Percentiles rank a stretch among this genome's conserved stretches.
phyloP scores from a whole-genome alignment of 1,140 invertebrate species.

The Drosophila fuyamai region DNA sequence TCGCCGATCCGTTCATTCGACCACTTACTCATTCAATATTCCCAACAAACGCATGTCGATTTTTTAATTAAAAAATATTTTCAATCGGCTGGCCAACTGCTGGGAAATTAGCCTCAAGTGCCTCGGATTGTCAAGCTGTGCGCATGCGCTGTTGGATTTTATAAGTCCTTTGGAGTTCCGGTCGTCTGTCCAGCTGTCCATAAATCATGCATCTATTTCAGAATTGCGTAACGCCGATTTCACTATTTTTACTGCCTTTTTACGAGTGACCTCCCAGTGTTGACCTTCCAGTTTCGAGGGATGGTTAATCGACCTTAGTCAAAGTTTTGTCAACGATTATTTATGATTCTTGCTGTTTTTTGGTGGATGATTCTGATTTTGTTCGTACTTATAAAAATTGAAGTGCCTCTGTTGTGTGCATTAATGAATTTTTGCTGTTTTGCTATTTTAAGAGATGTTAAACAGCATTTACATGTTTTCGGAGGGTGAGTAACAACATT shows the following conservation, averaged over 20 bases:
- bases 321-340: conserved; percentile 61
- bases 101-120: conserved; percentile 77
- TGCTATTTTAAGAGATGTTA: conserved; percentile 56
- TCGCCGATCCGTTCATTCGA: conserved; percentile 23
- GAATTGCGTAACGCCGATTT: conserved; percentile 57
- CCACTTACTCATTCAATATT: conserved; percentile 27
- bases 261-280: conserved; percentile 63
- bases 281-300: conserved; percentile 60
- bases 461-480: conserved; percentile 35
- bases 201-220: conserved; percentile 55
- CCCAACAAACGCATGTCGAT: conserved; percentile 61
- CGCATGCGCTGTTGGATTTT: conserved; percentile 46
- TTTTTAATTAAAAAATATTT: conserved; percentile 73
- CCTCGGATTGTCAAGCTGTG: conserved; percentile 61
- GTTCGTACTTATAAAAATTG: conserved; percentile 24
- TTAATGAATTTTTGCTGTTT: conserved; percentile 30
- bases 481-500: conserved; percentile 2
- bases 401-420: conserved; percentile 22
- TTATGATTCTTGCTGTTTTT: conserved; percentile 40
- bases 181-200: conserved; percentile 58
- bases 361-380: conserved; percentile 41
- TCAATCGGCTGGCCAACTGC: conserved; percentile 42
- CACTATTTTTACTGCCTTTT: conserved; percentile 61
- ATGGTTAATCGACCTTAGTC: conserved; percentile 42
- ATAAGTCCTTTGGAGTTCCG: conserved; percentile 20